These are phyloP conservation scores for Campoletis raptor DNA, from an alignment of 2,888 invertebrate genomes.

Conservation along the genomic window DNA sequence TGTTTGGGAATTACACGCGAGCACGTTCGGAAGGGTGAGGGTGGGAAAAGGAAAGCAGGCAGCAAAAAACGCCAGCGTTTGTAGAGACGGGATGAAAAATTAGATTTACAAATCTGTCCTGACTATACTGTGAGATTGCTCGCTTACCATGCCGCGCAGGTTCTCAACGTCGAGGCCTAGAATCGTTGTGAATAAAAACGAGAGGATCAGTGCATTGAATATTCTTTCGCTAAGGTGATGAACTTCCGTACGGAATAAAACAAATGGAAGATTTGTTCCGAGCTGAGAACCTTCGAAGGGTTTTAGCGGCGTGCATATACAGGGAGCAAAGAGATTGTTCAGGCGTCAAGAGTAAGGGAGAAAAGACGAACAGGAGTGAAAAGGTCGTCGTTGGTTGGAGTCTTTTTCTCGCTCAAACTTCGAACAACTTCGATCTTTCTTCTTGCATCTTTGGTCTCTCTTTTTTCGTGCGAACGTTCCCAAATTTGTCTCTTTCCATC, in stretches of 20 bases:
- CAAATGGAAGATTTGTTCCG: slow-evolving; percentile 4
- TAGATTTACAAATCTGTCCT: slow-evolving; percentile 83
- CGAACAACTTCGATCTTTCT: slow-evolving; percentile 48
- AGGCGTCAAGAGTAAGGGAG: slow-evolving; percentile 55
- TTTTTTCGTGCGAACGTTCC: neutral
- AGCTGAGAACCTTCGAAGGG: slow-evolving; percentile 69
- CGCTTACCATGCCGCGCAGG: slow-evolving; percentile 65
- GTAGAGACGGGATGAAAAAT: slow-evolving; percentile 81
- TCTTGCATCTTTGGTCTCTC: slow-evolving; percentile 10
- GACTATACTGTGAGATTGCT: slow-evolving; percentile 79
- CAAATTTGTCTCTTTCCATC: neutral
- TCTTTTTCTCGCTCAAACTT: slow-evolving; percentile 63
- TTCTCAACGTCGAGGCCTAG: slow-evolving; percentile 63
- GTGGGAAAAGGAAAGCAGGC: slow-evolving; percentile 40
- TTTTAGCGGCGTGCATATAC: slow-evolving; percentile 60
- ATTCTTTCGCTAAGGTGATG: neutral
- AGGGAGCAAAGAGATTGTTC: slow-evolving; percentile 66
- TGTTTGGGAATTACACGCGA: neutral
- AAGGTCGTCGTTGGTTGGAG: slow-evolving; percentile 52
- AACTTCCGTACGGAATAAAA: slow-evolving; percentile 34
- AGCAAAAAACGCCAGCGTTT: slow-evolving; percentile 55
- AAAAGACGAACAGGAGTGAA: slow-evolving; percentile 59
- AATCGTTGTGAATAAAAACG: slow-evolving; percentile 28
- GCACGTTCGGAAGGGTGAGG: slow-evolving; percentile 41
- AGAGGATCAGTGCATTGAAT: slow-evolving; percentile 27